Base-by-base conservation (phyloP, 2,797 vertebrate genomes). In the Anguilla pacifica region DNA sequence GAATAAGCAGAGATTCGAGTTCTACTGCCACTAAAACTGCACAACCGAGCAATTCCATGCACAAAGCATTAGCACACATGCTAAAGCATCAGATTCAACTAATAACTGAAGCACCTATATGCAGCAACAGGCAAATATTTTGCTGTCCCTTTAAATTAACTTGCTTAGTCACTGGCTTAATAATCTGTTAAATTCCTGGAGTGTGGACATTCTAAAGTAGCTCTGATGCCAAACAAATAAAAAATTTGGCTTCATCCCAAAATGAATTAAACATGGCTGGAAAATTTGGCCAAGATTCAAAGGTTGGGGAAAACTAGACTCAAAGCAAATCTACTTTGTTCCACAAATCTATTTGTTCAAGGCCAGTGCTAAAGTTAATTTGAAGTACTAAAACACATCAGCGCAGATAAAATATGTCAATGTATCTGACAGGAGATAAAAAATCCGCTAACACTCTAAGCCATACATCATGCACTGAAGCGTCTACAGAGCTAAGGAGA, bases 391-490 rank as follows among this genome's bases (percentile, higher is more conserved):
- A 7, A 85, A 70, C 13, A 77, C 39, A 81, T 77, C 31, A 81
- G 28, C 51, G 31, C 39, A 72, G 43, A 19, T 4, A 6, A 87
- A 89, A 83, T 6, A 49, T 55, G 13, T 31, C 11, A 35, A 39
- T 35, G 7, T 46, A 57, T 84, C 53, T 57, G 51, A 17, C 51
- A 31, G 53, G 51, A 84, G n/a, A 55, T 84, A 1, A 59, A 59
- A 55, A 84, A 83, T 55, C 53, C 61, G 13, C 28, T 51, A 19
- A 22, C 15, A 11, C 1, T 2, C 9, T 6, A 6, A 19, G n/a
- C 6, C 22, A 84, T 77, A 93, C 83, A 89, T 88, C 94, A 96
- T 95, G 95, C 95, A 94, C 84, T 22, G 57, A 22, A 91, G 89
- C 83, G 88, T 88, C 90, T 92, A 92, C 46, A 15, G 35, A 72